A percentile compares a stretch with the other conserved stretches of the same genome.
phyloP scores from a whole-genome alignment of 2,888 invertebrate genomes.

The Agelastica alni region DNA sequence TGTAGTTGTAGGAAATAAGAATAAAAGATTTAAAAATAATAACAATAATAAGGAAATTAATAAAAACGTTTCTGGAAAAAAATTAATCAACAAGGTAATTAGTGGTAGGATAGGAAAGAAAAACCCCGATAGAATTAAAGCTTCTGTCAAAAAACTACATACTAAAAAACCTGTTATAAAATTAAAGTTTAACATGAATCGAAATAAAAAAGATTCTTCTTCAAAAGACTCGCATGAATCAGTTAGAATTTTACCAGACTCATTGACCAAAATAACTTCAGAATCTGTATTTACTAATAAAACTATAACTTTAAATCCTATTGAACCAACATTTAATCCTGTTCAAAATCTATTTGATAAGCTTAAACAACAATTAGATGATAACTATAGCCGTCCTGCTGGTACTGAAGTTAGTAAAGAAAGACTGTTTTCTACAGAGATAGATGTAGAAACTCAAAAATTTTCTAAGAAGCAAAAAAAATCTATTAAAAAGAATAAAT shows the following conservation, averaged over 20 bases:
- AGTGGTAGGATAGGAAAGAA: slow-evolving; percentile 31
- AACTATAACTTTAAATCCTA: slow-evolving; percentile 22
- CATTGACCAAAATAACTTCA: slow-evolving; percentile 15
- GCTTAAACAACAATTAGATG: slow-evolving; percentile 31
- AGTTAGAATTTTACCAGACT: slow-evolving; percentile 6
- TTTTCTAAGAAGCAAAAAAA: slow-evolving; percentile 16
- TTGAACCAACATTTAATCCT: slow-evolving; percentile 29
- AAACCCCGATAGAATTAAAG: slow-evolving; percentile 29
- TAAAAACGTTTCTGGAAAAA: slow-evolving; percentile 27
- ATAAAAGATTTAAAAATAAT: slow-evolving; percentile 28
- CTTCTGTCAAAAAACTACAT: slow-evolving; percentile 30
- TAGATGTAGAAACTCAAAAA: not conserved
- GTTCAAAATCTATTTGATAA: slow-evolving; percentile 35
- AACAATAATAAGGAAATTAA: slow-evolving; percentile 28
- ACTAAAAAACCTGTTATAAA: slow-evolving; percentile 28
- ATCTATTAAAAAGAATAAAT: slow-evolving; percentile 6
- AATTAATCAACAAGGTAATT: slow-evolving; percentile 30
- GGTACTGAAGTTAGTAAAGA: slow-evolving; percentile 3
- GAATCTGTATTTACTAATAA: slow-evolving; percentile 8
- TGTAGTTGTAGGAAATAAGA: slow-evolving; percentile 15
- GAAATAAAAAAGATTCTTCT: slow-evolving; percentile 7
- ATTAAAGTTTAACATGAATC: slow-evolving; percentile 29
- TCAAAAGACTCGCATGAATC: not conserved
- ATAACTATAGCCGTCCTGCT: slow-evolving; percentile 1
- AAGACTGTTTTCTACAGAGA: slow-evolving; percentile 3